Base-by-base conservation (phyloP, 2,797 vertebrate genomes). In the Galagoides demidoff region DNA sequence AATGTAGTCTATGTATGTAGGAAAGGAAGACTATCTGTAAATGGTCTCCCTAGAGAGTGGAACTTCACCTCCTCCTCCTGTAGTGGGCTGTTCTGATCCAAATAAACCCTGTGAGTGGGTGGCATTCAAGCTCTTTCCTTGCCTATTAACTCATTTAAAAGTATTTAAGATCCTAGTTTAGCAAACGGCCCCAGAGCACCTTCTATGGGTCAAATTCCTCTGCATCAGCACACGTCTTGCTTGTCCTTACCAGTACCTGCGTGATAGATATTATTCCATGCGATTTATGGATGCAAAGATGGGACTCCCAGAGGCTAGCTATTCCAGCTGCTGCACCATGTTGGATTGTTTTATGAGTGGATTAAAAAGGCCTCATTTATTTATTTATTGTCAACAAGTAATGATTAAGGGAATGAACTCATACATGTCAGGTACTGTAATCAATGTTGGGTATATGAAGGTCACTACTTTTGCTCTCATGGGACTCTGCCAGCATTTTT, bases 401-500 rank as follows among this genome's bases (percentile, higher is more conserved):
- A 64, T n/a, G 31, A 89, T 71, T 70, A 94, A 88, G 25, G 19
- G 13, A 66, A 79, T 27, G 64, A 90, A 29, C 73, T 52, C 1
- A 1, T 37, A 45, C 31, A 43, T 49, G 25, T 34, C 25, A 87
- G n/a, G 29, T 9, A 34, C 37, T 59, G 2, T 52, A 13, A 55
- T 95, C 66, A 68, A 16, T 52, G 37, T 73, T 70, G 29, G 37
- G 37, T n/a, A 64, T 87, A 59, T 22, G 87, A 84, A 86, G n/a
- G 34, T 85, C 74, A 90, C 25, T 55, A 9, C 39, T 81, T 93
- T 85, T 90, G 57, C 22, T 66, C 39, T 82, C 16, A 17, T n/a
- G 34, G 31, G 31, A 61, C 57, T 89, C 10, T 81, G 45, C 52
- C 86, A 85, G 90, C 87, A 68, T 87, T 73, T 90, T 92, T 94